Evolutionary conservation across 2,113 vertebrate species (phyloP).

Genomic region (Phalacrocorax aristotelis): DNA sequence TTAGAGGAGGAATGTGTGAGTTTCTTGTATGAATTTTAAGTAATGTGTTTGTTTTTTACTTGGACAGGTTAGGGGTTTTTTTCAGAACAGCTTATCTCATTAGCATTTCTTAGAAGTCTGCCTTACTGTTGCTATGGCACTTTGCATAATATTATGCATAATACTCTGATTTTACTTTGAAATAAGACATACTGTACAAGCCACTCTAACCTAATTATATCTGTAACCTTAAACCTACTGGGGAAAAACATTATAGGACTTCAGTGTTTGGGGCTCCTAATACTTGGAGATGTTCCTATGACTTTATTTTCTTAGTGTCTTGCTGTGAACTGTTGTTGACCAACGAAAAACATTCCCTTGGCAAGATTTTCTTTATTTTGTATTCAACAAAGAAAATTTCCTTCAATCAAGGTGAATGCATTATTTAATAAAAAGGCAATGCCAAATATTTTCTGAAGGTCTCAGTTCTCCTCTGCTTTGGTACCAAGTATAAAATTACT

Average conservation of each 20-base stretch:
- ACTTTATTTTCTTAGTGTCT: neutral
- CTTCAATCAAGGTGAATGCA: accelerated
- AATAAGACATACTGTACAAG: slow-evolving; percentile 44
- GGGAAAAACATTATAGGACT: neutral
- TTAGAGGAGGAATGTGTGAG: neutral
- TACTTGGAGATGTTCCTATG: neutral
- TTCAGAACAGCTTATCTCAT: slow-evolving; percentile 56
- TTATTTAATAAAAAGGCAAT: neutral
- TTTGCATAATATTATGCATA: slow-evolving; percentile 56
- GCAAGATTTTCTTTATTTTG: neutral
- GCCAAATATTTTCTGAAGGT: neutral
- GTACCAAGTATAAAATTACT: neutral
- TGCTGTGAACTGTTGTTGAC: neutral
- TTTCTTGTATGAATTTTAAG: neutral
- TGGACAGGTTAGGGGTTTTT: slow-evolving; percentile 3
- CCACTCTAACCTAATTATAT: slow-evolving; percentile 35
- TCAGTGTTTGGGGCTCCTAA: neutral
- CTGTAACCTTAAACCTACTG: neutral
- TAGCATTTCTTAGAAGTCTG: slow-evolving; percentile 57
- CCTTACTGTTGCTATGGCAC: slow-evolving; percentile 48
- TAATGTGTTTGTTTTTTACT: slow-evolving; percentile 1
- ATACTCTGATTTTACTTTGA: slow-evolving; percentile 61
- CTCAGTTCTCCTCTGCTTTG: neutral
- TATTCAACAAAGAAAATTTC: neutral
- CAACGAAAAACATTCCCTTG: neutral